Evolutionary conservation across 2,888 invertebrate species (phyloP).

Genomic region (Oscheius sp.): DNA sequence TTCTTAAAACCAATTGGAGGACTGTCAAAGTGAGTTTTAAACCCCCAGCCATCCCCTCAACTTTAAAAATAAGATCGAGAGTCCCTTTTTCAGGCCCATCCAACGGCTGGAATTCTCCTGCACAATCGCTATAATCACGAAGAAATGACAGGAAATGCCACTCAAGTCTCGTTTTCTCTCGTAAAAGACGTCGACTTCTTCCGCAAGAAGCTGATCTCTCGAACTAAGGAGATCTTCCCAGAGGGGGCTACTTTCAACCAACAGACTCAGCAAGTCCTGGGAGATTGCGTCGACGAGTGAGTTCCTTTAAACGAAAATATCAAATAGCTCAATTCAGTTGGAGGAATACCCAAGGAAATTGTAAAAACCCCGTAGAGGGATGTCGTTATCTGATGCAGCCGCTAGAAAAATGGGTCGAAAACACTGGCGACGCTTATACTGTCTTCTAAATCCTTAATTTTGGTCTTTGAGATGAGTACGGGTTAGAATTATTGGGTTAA

Average conservation of each 20-base stretch:
- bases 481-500: no score
- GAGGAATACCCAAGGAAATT: background rate
- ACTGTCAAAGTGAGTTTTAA: background rate
- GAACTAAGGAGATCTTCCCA: background rate
- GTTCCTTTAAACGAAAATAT: background rate
- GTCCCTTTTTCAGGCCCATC: background rate
- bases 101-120: background rate
- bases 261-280: background rate
- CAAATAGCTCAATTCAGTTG: background rate
- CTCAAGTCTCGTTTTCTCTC: background rate
- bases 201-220: background rate
- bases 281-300: background rate
- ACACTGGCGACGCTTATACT: background rate
- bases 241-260: background rate
- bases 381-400: background rate
- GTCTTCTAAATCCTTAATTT: background rate
- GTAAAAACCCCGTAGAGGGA: constrained; percentile 9
- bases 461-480: no score
- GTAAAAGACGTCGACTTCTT: background rate
- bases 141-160: background rate
- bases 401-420: constrained; percentile 13
- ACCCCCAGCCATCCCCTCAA: background rate
- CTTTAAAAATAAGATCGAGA: background rate
- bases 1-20: background rate
- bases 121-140: constrained; percentile 1